Evolutionary conservation across 2,797 vertebrate species (phyloP), one percentile per base, ranked within the genome.

Genomic region (Tenualosa ilisha): DNA sequence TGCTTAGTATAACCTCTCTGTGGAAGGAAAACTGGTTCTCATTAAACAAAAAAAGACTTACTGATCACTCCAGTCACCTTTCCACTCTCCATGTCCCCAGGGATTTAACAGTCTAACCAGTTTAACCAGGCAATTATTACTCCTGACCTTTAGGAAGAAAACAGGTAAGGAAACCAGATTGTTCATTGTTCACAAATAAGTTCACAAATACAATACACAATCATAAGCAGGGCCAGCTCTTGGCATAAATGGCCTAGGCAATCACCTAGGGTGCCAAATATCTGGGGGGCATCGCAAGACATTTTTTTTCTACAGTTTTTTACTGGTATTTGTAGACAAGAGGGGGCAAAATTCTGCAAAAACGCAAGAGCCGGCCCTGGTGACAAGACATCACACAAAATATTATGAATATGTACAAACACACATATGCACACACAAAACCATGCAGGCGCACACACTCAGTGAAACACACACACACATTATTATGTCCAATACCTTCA

Each of bases 21-120:
- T 56, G 31, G 31, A 31, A 31, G 31, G 31, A 31, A 31, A 31
- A 31, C 31, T 31, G 31, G 15, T 56, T 56, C 12, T 56, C 53
- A 17, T 56, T 56, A 20, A 20, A 56, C 15, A 56, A 56, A 17
- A 17, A 17, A 31, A 31, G n/a, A 86, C 89, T 91, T 87, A 97
- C 97, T 85, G 84, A 89, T 98, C 97, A 88, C 97, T 96, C 97
- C 97, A 97, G 88, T 94, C 94, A 90, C 96, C 96, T 0, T 90
- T 96, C 97, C 97, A 97, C 84, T 97, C 96, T 84, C 89, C 93
- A 68, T 89, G 90, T 0, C 96, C 96, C 97, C 96, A 97, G 0
- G 96, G 97, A 91, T 97, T 97, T 93, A 93, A 93, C 86, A 97
- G 88, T 86, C 95, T 95, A 63, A 97, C 93, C 20, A 97, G 93